A percentile compares a stretch with the other conserved stretches of the same genome.
These are phyloP conservation scores for Oreortyx pictus DNA, from an alignment of 2,797 vertebrate species.

Conservation along the genomic window DNA sequence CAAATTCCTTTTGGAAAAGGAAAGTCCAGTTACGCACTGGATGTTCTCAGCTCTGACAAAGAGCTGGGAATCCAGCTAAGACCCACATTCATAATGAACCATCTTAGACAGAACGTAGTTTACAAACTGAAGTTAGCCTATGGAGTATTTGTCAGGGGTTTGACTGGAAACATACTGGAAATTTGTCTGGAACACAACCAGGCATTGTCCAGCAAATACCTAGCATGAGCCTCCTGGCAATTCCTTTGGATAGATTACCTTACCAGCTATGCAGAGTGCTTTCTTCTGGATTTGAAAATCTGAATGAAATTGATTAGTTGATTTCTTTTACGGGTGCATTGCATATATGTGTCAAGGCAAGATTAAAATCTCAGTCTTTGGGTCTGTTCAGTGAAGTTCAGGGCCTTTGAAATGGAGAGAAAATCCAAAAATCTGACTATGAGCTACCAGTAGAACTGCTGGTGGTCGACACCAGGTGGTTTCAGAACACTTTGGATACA, in stretches of 20 bases:
- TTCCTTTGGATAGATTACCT: neutral
- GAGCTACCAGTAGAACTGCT: neutral
- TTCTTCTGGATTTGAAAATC: constrained; percentile 9
- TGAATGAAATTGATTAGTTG: neutral
- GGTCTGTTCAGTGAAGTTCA: neutral
- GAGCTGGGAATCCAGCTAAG: neutral
- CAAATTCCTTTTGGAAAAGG: neutral
- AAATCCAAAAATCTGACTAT: neutral
- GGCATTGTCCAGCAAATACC: constrained; percentile 31
- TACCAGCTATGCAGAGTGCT: neutral
- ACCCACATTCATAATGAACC: neutral
- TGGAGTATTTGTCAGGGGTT: constrained; percentile 2
- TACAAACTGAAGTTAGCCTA: neutral
- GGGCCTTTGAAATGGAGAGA: neutral
- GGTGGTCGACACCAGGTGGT: neutral
- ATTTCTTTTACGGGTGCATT: neutral
- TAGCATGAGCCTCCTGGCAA: constrained; percentile 35
- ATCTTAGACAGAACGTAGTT: neutral
- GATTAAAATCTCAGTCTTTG: neutral
- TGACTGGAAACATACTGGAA: constrained; percentile 17
- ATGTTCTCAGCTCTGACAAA: constrained; percentile 5
- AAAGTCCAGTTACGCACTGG: constrained; percentile 12
- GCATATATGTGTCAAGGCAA: neutral
- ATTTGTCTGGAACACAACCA: neutral
- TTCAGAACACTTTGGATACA: neutral